Evolutionary conservation across 2,113 vertebrate genomes (phyloP), one percentile per base, ranked within the genome.

Genomic region (Euleptes europaea): DNA sequence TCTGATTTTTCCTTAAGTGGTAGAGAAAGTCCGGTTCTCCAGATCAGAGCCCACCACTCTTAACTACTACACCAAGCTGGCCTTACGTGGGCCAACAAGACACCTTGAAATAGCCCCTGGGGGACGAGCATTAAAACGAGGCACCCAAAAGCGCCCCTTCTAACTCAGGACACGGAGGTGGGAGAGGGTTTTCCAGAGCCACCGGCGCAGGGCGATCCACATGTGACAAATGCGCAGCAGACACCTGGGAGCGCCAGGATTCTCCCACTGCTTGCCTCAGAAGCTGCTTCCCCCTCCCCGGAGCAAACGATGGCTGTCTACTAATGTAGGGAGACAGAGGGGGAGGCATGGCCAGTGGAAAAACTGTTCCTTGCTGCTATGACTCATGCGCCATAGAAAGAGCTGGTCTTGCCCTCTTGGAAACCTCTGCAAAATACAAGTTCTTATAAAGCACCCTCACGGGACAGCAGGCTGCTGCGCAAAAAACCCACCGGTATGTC

Each of bases 201-300:
- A 92, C 93, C 88, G 92, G 92, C 57, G 85, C 84, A 23, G 92
- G 84, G 85, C 83, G 84, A 93, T 90, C 94, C 92, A 92, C 92
- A 92, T 93, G 92, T 91, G 94, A 93, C 92, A 88, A 87, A 91
- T 78, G 87, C 57, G 11, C 81, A 2, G 81, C 82, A 21, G 78
- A 88, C 78, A 90, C 77, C 71, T 85, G 88, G 23, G 67, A 90
- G 88, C 72, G 40, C 54, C 84, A 85, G 87, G 87, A 84, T 70
- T 44, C 49, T 72, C 35, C 17, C 26, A 57, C 74, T 70, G 75
- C 86, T 88, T 79, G 75, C 87, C 33, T 21, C 23, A 69, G 83
- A 87, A 80, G n/a, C 66, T 3, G 82, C 44, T 51, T 60, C 70
- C 35, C 47, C 77, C 82, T 21, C 6, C 63, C 54, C 85, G 38